phyloP scores from a whole-genome alignment of 2,888 invertebrate genomes.

The Eupeodes luniger region DNA sequence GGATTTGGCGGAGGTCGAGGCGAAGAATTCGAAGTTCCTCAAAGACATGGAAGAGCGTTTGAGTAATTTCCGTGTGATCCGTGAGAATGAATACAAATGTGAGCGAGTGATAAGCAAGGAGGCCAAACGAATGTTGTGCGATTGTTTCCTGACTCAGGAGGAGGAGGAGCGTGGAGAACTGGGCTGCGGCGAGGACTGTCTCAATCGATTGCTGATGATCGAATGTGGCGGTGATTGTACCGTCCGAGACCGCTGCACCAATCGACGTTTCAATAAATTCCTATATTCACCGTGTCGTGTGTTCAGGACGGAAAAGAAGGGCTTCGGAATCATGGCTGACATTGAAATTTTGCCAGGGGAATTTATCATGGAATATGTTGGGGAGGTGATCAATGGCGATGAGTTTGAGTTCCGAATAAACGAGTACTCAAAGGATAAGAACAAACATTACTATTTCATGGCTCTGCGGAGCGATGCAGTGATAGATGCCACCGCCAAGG shows the following conservation, averaged over 20 bases:
- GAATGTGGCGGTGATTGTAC: slow-evolving; percentile 97
- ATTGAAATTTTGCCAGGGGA: slow-evolving; percentile 86
- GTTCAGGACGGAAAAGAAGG: slow-evolving; percentile 97
- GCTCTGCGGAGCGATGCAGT: slow-evolving; percentile 95
- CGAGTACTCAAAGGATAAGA: slow-evolving; percentile 94
- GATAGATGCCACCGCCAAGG: slow-evolving; percentile 98
- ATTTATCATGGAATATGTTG: slow-evolving; percentile 99
- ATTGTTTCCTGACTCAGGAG: slow-evolving; percentile 95
- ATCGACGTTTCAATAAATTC: slow-evolving; percentile 95
- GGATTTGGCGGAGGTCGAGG: slow-evolving; percentile 81
- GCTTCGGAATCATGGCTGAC: slow-evolving; percentile 92
- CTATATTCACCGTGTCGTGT: slow-evolving; percentile 94
- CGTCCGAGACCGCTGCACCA: slow-evolving; percentile 95
- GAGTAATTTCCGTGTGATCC: slow-evolving; percentile 91
- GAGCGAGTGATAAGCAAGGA: slow-evolving; percentile 95
- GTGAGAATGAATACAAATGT: slow-evolving; percentile 93
- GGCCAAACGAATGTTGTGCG: slow-evolving; percentile 96
- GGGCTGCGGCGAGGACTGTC: slow-evolving; percentile 97
- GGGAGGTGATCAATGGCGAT: slow-evolving; percentile 96
- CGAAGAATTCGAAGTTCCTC: slow-evolving; percentile 82
- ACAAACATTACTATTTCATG: slow-evolving; percentile 99
- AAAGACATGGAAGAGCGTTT: slow-evolving; percentile 85
- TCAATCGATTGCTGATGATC: slow-evolving; percentile 98
- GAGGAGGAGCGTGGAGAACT: slow-evolving; percentile 92
- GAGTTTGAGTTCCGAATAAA: slow-evolving; percentile 95